Evolutionary conservation across 2,888 invertebrate species (phyloP).

Genomic region (Zhengitettix transpicula): DNA sequence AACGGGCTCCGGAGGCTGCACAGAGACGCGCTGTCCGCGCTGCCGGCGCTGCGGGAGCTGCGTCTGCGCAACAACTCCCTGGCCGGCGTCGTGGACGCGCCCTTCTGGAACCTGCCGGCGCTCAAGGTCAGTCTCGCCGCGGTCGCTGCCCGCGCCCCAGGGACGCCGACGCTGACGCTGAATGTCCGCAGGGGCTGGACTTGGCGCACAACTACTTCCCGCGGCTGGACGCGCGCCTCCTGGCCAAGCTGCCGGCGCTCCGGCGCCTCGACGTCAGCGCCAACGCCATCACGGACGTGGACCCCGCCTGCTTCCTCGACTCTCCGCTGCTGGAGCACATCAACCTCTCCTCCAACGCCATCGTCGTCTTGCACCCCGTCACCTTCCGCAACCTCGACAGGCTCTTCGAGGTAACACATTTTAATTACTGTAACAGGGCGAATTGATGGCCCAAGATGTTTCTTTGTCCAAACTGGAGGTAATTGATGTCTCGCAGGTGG

Average conservation of each 20-base stretch:
- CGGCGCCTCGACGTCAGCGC: slow-evolving; percentile 59
- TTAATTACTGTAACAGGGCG: too few relatives aligned
- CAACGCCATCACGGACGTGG: slow-evolving; percentile 51
- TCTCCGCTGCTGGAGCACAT: slow-evolving; percentile 58
- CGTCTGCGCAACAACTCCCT: slow-evolving; percentile 71
- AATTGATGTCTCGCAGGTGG: slow-evolving; percentile 27
- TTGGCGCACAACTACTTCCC: slow-evolving; percentile 58
- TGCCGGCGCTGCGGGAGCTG: slow-evolving; percentile 69
- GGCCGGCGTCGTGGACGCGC: slow-evolving; percentile 50
- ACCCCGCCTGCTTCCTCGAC: slow-evolving; percentile 55
- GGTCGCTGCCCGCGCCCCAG: too few relatives aligned
- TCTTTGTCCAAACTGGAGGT: too few relatives aligned
- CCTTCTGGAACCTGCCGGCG: slow-evolving; percentile 71
- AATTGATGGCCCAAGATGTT: too few relatives aligned
- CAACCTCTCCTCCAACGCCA: slow-evolving; percentile 60
- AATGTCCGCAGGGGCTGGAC: slow-evolving; percentile 46
- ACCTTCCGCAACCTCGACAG: slow-evolving; percentile 58
- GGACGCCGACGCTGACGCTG: slow-evolving; percentile 12
- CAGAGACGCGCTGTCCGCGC: slow-evolving; percentile 61
- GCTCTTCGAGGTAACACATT: slow-evolving; percentile 49
- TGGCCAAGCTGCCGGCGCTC: slow-evolving; percentile 57
- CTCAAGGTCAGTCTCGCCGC: slow-evolving; percentile 36
- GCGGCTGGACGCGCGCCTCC: slow-evolving; percentile 49
- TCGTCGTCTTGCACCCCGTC: slow-evolving; percentile 53
- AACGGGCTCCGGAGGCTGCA: slow-evolving; percentile 60